Evolutionary conservation across 2,888 invertebrate genomes (phyloP).

Genomic region (Galeruca laticollis): DNA sequence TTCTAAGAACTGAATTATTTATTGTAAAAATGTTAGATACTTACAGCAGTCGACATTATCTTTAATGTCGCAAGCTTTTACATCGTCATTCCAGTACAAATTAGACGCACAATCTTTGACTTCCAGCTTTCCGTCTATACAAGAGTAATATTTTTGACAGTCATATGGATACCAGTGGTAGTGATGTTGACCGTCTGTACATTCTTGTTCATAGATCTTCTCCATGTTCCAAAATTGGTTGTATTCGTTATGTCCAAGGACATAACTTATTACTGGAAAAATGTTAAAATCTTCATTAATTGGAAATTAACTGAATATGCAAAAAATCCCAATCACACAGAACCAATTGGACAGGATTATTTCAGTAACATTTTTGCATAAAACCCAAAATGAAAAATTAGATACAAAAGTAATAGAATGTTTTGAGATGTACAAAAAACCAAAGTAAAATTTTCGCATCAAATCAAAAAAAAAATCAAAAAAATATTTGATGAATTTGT

Average conservation of each 20-base stretch:
- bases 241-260: neutral
- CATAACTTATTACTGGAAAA: neutral
- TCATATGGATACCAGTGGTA: slow-evolving; percentile 17
- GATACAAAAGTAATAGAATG: no score
- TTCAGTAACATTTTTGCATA: no score
- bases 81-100: slow-evolving; percentile 16
- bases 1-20: no score
- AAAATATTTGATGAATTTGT: no score
- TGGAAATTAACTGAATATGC: neutral
- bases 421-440: no score
- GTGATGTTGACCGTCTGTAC: slow-evolving; percentile 7
- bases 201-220: neutral
- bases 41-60: slow-evolving; percentile 17
- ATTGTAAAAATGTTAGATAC: neutral
- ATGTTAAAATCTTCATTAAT: neutral
- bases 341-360: no score
- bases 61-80: slow-evolving; percentile 7
- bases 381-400: no score
- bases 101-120: neutral
- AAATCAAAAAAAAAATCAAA: no score
- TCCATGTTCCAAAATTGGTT: neutral
- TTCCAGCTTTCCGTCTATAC: neutral
- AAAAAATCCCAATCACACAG: no score
- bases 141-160: slow-evolving; percentile 22
- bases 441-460: no score